Evolutionary conservation across 1,140 invertebrate species (phyloP).

Genomic region (Trinorchestia longiramus): DNA sequence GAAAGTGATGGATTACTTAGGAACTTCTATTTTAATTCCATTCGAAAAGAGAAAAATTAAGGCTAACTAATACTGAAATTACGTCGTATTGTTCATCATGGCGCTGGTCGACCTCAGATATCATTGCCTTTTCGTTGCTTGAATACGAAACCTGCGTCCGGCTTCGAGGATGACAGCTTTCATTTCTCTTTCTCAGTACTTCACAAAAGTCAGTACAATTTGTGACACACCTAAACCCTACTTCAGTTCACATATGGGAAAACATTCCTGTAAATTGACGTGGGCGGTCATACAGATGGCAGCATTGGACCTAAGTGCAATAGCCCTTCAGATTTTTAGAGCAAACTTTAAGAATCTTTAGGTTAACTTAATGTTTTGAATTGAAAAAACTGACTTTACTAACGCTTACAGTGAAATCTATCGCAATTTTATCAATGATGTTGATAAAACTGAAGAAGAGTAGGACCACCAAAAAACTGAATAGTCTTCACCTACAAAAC

Average conservation of each 20-base stretch:
- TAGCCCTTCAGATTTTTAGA: not conserved
- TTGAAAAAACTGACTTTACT: not conserved
- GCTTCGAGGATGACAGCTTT: not conserved
- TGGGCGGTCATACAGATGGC: not conserved
- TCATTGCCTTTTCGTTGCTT: not conserved
- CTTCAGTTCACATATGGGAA: not conserved
- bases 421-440: not conserved
- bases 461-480: no score
- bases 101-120: not conserved
- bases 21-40: not conserved
- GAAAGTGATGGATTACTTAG: not conserved
- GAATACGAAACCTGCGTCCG: not conserved
- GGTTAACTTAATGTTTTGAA: not conserved
- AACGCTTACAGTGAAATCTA: not conserved
- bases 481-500: no score
- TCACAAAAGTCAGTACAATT: not conserved
- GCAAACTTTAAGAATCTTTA: no score
- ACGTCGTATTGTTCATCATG: not conserved
- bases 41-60: not conserved
- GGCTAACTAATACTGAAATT: not conserved
- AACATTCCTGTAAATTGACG: not conserved
- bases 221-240: not conserved
- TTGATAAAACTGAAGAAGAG: no score
- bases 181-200: not conserved
- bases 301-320: not conserved